These are phyloP conservation scores for Poecilobothrus nobilitatus DNA, from an alignment of 2,888 invertebrate species.

Conservation along the genomic window DNA sequence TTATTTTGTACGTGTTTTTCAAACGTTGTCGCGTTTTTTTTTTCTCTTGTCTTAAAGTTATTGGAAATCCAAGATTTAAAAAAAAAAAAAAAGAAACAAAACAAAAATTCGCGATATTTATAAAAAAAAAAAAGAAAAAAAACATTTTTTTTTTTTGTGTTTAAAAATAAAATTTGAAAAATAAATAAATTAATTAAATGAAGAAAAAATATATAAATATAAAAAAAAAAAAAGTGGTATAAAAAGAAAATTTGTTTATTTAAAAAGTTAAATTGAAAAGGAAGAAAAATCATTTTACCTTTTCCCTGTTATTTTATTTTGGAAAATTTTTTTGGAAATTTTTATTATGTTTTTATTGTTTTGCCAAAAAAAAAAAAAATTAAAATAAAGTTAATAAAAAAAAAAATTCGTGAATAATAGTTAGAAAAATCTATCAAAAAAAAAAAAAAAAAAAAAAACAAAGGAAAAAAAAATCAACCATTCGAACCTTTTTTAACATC, in stretches of 20 bases:
- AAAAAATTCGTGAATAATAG: not conserved
- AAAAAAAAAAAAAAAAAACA: too few species aligned
- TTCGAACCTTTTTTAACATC: too few species aligned
- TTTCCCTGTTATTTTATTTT: too few species aligned
- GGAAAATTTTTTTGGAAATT: too few species aligned
- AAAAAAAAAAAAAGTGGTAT: not conserved
- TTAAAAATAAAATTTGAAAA: too few species aligned
- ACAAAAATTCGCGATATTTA: not conserved
- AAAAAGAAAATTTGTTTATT: not conserved
- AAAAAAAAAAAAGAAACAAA: not conserved
- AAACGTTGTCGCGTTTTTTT: not conserved
- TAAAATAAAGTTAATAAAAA: not conserved
- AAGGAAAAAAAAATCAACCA: too few species aligned
- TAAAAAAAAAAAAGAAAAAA: not conserved
- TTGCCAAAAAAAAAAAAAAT: not conserved
- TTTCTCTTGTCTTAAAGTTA: too few species aligned
- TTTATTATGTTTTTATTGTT: not conserved
- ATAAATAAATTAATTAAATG: too few species aligned
- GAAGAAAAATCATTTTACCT: too few species aligned
- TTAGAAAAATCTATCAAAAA: too few species aligned
- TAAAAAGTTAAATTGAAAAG: too few species aligned
- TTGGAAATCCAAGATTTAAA: too few species aligned
- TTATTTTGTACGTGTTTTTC: not conserved
- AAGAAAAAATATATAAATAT: not conserved
- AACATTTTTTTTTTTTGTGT: not conserved